Evolutionary conservation across 1,140 invertebrate species (phyloP).

Genomic region (Brachionus plicatilis): DNA sequence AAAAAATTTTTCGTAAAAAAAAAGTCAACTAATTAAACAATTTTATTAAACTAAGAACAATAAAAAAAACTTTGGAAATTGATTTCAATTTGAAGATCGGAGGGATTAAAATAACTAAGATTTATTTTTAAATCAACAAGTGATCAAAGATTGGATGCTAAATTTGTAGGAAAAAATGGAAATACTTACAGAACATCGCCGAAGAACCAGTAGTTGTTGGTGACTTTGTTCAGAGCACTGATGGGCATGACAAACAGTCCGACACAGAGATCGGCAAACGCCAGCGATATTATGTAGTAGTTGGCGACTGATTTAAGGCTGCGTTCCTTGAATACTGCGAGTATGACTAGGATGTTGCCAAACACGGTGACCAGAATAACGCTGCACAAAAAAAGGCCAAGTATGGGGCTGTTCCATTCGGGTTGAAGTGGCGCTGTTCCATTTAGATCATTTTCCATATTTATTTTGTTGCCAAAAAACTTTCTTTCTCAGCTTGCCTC

Average conservation of each 20-base stretch:
- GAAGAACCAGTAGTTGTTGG: constrained; percentile 35
- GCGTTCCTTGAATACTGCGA: constrained; percentile 49
- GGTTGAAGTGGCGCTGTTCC: neutral
- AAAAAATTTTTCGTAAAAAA: no score
- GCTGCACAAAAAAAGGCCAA: neutral
- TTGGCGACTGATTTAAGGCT: constrained; percentile 53
- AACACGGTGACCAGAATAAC: constrained; percentile 6
- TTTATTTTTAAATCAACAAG: no score
- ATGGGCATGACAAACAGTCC: constrained; percentile 83
- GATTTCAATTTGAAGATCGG: no score
- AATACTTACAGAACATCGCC: constrained; percentile 16
- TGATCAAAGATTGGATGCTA: no score
- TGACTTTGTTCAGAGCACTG: constrained; percentile 73
- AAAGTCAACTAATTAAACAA: no score
- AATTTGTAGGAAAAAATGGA: no score
- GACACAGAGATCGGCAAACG: constrained; percentile 53
- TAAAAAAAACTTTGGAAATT: no score
- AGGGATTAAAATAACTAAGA: no score
- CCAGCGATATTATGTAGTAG: constrained; percentile 52
- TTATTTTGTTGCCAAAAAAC: neutral
- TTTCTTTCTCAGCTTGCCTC: neutral
- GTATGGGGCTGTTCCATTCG: constrained; percentile 19
- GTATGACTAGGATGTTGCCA: constrained; percentile 51
- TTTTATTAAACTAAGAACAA: no score
- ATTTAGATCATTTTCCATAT: neutral